Base-by-base conservation (phyloP, 2,888 invertebrate genomes). In the Dryomyza anilis region DNA sequence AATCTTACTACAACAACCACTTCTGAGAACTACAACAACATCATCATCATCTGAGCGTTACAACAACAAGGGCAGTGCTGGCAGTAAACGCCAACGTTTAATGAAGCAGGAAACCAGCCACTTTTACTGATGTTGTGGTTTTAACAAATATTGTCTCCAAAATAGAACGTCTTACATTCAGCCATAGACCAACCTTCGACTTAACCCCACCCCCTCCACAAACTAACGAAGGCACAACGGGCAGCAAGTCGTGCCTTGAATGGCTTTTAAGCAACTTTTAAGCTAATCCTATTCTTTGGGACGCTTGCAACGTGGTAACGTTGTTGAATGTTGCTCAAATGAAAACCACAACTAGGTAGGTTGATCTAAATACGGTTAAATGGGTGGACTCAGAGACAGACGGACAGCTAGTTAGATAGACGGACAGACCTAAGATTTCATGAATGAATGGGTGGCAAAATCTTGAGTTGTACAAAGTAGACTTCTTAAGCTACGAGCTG, bases 241-340 rank as follows among this genome's bases (percentile, higher is more conserved):
- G 5, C n/a, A n/a, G 25, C 16, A 33, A 53, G 16, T 29, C 16
- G 3, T 16, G 5, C 43, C n/a, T 27, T 45, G 58, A 58, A 46
- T 58, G 56, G 56, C 45, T 58, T 58, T 58, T 25, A 30, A 46
- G 45, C 45, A 58, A 58, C 45, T 58, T 58, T 58, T 58, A 58
- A 46, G 58, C 58, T 58, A 58, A 58, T 58, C 58, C 58, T 58
- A 58, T 58, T 58, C 45, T 30, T 45, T 45, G n/a, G n/a, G 7
- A 16, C 27, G 58, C 45, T 21, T 25, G 30, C 21, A 46, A 45
- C 45, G 45, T 45, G 27, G 21, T 29, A 21, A 45, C 14, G 23
- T 39, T n/a, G n/a, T n/a, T n/a, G n/a, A 36, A 56, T 21, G 39
- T 56, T 56, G 36, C 39, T 56, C 21, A n/a, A n/a, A n/a, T n/a